Evolutionary conservation across 2,888 invertebrate genomes (phyloP).

Genomic region (Diarsia rubi): DNA sequence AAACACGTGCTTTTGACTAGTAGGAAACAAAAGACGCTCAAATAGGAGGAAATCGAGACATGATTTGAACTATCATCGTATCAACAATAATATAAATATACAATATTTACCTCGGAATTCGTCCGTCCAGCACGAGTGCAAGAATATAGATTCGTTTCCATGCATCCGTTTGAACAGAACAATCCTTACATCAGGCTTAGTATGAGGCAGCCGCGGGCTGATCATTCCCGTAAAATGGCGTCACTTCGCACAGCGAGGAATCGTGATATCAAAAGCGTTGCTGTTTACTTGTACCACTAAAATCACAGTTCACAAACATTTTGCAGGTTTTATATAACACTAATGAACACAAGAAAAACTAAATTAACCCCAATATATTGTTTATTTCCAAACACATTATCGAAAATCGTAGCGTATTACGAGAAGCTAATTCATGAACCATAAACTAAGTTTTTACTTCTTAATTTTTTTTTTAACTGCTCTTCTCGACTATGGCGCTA

Average conservation of each 20-base stretch:
- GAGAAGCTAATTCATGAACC: conserved; percentile 89
- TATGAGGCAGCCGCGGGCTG: conserved; percentile 90
- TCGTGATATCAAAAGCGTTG: conserved; percentile 86
- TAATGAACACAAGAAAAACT: conserved; percentile 75
- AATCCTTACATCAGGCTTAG: conserved; percentile 89
- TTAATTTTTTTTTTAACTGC: conserved; percentile 73
- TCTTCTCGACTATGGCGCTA: conserved; percentile 57
- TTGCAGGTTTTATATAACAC: conserved; percentile 74
- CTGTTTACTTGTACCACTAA: conserved; percentile 76
- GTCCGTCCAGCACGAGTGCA: conserved; percentile 90
- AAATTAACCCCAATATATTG: conserved; percentile 79
- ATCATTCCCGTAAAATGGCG: conserved; percentile 92
- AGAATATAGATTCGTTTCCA: conserved; percentile 88
- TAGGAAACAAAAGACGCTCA: conserved; percentile 89
- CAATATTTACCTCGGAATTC: conserved; percentile 87
- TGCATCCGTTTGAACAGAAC: conserved; percentile 87
- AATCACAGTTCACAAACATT: conserved; percentile 81
- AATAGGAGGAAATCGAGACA: conserved; percentile 85
- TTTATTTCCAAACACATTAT: conserved; percentile 90
- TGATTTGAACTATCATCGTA: conserved; percentile 82
- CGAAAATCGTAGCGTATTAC: conserved; percentile 86
- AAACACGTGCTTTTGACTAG: conserved; percentile 85
- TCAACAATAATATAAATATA: conserved; percentile 76
- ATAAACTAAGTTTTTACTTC: conserved; percentile 81
- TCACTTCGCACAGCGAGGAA: conserved; percentile 89